A percentile compares a stretch with the other conserved stretches of the same genome.
These are phyloP conservation scores for Pterostichus madidus DNA, from an alignment of 2,888 invertebrate species.

Conservation along the genomic window DNA sequence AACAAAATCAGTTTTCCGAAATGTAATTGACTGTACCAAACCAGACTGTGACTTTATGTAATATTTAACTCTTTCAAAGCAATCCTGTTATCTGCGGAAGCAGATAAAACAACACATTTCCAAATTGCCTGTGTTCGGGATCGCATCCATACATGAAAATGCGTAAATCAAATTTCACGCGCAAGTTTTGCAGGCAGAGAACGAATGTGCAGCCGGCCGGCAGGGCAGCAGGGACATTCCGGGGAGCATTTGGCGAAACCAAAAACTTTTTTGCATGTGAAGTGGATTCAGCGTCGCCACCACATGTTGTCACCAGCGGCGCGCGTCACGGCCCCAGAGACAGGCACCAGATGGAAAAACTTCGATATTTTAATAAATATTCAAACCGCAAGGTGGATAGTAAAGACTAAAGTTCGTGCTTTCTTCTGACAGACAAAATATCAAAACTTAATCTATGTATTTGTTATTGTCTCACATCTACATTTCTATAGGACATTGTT, in stretches of 20 bases:
- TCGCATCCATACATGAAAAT: conserved; percentile 39
- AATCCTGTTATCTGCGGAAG: background rate
- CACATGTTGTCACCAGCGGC: conserved; percentile 35
- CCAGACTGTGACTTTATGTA: background rate
- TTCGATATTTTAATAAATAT: conserved; percentile 57
- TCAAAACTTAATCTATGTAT: background rate
- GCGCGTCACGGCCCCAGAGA: conserved; percentile 22
- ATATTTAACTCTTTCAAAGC: background rate
- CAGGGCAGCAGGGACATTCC: background rate
- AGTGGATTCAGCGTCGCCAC: conserved; percentile 27
- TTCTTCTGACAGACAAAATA: background rate
- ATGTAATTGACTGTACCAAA: background rate
- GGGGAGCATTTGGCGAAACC: conserved; percentile 38
- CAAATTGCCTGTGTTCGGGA: conserved; percentile 24
- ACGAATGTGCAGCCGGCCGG: background rate
- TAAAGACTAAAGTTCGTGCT: conserved; percentile 17
- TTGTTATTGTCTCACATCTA: background rate
- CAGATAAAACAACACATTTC: conserved; percentile 19
- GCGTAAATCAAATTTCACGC: conserved; percentile 31
- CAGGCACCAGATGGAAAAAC: conserved; percentile 52
- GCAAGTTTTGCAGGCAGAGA: background rate
- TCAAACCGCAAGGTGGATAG: conserved; percentile 50
- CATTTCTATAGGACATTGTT: too few species aligned
- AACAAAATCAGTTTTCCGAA: background rate
- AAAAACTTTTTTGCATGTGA: conserved; percentile 55